phyloP scores from a whole-genome alignment of 2,888 invertebrate genomes.

The Harpagoxenus sublaevis region DNA sequence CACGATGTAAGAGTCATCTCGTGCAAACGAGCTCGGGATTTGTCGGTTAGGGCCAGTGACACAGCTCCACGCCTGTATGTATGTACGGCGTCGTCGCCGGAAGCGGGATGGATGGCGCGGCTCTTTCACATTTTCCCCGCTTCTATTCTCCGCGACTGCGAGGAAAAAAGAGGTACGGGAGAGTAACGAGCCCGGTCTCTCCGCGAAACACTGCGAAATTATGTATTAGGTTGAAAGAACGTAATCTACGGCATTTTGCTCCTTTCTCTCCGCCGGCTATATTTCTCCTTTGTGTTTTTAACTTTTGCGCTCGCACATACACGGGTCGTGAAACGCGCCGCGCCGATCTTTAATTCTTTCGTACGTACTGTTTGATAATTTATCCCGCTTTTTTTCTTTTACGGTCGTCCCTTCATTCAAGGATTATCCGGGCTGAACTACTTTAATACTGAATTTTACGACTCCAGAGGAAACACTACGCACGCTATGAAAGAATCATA shows the following conservation, averaged over 20 bases:
- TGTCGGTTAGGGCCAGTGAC: constrained; percentile 61
- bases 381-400: constrained; percentile 32
- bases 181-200: constrained; percentile 59
- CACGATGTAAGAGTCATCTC: constrained; percentile 72
- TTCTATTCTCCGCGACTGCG: constrained; percentile 15
- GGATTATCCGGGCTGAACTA: constrained; percentile 42
- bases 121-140: constrained; percentile 64
- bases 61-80: constrained; percentile 33
- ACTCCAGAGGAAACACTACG: constrained; percentile 44
- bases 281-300: constrained; percentile 53
- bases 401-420: constrained; percentile 45
- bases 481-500: constrained; percentile 46
- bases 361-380: constrained; percentile 44
- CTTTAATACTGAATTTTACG: neutral
- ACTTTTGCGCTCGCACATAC: constrained; percentile 30
- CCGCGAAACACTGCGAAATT: constrained; percentile 65
- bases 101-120: constrained; percentile 68
- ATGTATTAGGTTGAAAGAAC: constrained; percentile 62
- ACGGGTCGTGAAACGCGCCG: neutral
- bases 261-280: constrained; percentile 32
- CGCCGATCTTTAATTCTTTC: constrained; percentile 48
- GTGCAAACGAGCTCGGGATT: constrained; percentile 68
- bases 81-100: constrained; percentile 61
- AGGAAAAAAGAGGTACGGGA: neutral
- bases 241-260: constrained; percentile 64